Base-by-base conservation (phyloP, 30 jellyfish, hydroid and myxozoan genomes). In the Nemopilema nomurai region DNA sequence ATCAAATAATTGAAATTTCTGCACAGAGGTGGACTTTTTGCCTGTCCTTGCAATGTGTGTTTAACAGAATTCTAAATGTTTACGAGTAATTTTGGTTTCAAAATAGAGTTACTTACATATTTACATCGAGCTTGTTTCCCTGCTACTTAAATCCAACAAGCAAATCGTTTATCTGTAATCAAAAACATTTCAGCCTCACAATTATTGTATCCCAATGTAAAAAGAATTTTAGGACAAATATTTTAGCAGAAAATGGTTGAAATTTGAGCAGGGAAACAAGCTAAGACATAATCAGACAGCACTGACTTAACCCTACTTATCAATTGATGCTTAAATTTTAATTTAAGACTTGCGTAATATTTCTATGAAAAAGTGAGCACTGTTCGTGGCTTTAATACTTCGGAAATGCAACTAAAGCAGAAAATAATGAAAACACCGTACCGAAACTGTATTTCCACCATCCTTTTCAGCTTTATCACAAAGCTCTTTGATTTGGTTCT, bases 401-500 rank as follows among this genome's bases (percentile, higher is more conserved):
- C 57, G 9, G 13, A 41, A 41, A 41, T 6, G 9, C 13, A 3
- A 30, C 17, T 31, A 9, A n/a, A 8, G 51, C 73, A 27, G 20
- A 33, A 28, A 33, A 62, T 67, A 70, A 19, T 49, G 8, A n/a
- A 75, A 8, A 17, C 49, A 27, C 49, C 90, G 23, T 53, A 87
- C 96, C 87, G 83, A 22, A 8, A 87, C 96, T 24, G 87, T 73
- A 21, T 73, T 68, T 9, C 73, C 80, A 24, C 96, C 96, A 20
- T 63, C 85, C 76, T 80, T 87, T 66, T 87, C 96, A 16, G 88
- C 30, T 31, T 87, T 77, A 28, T 87, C 88, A 64, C 96, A 87
- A 16, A 78, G 91, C 63, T 87, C 88, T 50, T 80, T 87, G 71
- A 87, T 79, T 87, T 87, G 90, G 17, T 79, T 69, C 96, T 87